Evolutionary conservation across 2,888 invertebrate species (phyloP).

Genomic region (Clanis bilineata): DNA sequence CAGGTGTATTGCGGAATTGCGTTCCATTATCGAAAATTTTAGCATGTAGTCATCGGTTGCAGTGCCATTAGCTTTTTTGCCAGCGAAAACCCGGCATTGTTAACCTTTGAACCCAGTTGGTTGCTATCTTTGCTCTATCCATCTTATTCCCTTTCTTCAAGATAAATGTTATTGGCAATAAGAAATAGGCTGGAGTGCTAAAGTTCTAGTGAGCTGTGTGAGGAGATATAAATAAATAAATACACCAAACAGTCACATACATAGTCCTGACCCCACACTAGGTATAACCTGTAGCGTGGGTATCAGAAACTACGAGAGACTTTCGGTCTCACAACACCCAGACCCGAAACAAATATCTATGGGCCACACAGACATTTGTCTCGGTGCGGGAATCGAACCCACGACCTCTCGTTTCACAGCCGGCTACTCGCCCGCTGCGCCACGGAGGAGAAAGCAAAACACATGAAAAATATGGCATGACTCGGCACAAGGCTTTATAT

Average conservation of each 20-base stretch:
- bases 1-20: slow-evolving; percentile 21
- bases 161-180: neutral
- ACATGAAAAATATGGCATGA: slow-evolving; percentile 6
- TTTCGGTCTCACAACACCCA: too few relatives aligned
- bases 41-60: neutral
- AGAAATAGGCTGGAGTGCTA: neutral
- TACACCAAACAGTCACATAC: too few relatives aligned
- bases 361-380: too few relatives aligned
- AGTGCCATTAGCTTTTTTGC: neutral
- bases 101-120: neutral
- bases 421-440: too few relatives aligned
- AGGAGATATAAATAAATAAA: too few relatives aligned
- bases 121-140: neutral
- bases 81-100: neutral
- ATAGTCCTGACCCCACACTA: too few relatives aligned
- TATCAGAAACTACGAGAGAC: too few relatives aligned
- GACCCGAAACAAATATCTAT: too few relatives aligned
- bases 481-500: neutral
- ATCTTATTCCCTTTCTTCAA: neutral
- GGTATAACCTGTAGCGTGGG: too few relatives aligned
- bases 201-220: neutral
- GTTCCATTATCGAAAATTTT: neutral
- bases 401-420: too few relatives aligned
- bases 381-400: too few relatives aligned
- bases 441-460: slow-evolving; percentile 12